A percentile compares a stretch with the other conserved stretches of the same genome.
phyloP scores from a whole-genome alignment of 2,888 invertebrate genomes.

The Cyrtodaria siliqua region DNA sequence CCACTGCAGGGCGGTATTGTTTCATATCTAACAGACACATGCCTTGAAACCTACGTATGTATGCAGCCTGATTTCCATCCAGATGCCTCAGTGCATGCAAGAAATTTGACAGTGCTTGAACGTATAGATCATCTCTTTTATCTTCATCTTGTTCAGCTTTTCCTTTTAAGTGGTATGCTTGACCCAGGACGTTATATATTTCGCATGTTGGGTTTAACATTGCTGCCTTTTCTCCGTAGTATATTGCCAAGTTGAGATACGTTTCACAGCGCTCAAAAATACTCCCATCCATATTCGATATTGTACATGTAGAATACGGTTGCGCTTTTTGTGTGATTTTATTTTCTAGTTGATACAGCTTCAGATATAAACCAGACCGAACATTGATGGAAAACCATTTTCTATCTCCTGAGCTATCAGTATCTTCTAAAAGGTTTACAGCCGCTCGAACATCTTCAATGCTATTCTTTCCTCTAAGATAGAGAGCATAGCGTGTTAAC shows the following conservation, averaged over 20 bases:
- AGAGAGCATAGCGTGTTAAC: neutral
- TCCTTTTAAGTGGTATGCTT: constrained; percentile 2
- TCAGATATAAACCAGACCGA: too few species aligned
- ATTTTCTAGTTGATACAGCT: too few species aligned
- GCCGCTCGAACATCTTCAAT: too few species aligned
- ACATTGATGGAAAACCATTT: too few species aligned
- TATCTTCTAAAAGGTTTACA: too few species aligned
- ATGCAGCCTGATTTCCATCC: constrained; percentile 6
- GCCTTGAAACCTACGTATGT: constrained; percentile 9
- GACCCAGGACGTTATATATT: neutral
- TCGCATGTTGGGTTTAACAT: neutral
- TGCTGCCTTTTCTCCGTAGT: constrained; percentile 1
- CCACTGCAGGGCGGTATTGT: constrained; percentile 13
- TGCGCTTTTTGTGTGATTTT: too few species aligned
- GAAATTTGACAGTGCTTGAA: constrained; percentile 11
- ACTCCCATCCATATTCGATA: too few species aligned
- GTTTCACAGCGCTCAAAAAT: too few species aligned
- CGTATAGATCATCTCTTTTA: neutral
- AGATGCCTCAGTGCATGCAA: constrained; percentile 13
- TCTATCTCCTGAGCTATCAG: too few species aligned
- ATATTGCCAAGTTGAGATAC: neutral
- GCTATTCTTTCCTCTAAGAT: neutral
- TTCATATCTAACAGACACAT: constrained; percentile 15
- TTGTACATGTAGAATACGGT: too few species aligned
- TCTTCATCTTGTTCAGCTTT: neutral